A percentile compares a stretch with the other conserved stretches of the same genome.
Evolutionary conservation across 1,140 invertebrate genomes (phyloP).

Genomic region (Colletes gigas): DNA sequence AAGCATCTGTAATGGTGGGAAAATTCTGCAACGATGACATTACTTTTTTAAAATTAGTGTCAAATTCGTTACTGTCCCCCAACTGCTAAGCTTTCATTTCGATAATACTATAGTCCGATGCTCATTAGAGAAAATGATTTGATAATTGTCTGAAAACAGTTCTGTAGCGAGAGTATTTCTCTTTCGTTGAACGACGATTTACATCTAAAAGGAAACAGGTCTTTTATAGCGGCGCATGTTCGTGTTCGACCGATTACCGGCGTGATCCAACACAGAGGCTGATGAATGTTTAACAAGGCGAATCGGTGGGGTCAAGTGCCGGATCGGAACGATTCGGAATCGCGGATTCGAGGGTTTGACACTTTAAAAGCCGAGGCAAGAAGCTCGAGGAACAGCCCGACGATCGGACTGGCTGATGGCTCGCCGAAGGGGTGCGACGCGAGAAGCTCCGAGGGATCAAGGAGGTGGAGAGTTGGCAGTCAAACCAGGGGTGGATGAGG

Average conservation of each 20-base stretch:
- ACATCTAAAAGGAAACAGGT: neutral
- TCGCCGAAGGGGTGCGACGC: slow-evolving; percentile 66
- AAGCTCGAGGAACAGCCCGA: slow-evolving; percentile 7
- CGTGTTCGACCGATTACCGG: slow-evolving; percentile 76
- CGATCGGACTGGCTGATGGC: slow-evolving; percentile 58
- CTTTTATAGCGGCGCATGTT: slow-evolving; percentile 8
- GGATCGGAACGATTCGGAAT: slow-evolving; percentile 72
- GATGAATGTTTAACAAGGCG: slow-evolving; percentile 78
- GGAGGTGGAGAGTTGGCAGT: slow-evolving; percentile 50
- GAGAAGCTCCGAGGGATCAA: slow-evolving; percentile 62
- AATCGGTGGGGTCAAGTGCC: slow-evolving; percentile 54
- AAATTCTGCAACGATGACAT: too few species aligned
- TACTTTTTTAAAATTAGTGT: too few species aligned
- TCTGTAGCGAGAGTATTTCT: neutral
- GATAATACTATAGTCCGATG: neutral
- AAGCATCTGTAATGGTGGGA: too few species aligned
- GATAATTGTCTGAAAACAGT: neutral
- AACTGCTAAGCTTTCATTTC: neutral
- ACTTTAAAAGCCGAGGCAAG: slow-evolving; percentile 52
- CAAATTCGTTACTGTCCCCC: too few species aligned
- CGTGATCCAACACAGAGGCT: slow-evolving; percentile 75
- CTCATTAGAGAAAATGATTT: neutral
- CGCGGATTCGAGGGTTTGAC: slow-evolving; percentile 74
- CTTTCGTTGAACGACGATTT: neutral
- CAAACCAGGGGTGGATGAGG: slow-evolving; percentile 54